These are phyloP conservation scores for Equus quagga DNA, from an alignment of 2,113 vertebrate genomes.

Conservation along the genomic window DNA sequence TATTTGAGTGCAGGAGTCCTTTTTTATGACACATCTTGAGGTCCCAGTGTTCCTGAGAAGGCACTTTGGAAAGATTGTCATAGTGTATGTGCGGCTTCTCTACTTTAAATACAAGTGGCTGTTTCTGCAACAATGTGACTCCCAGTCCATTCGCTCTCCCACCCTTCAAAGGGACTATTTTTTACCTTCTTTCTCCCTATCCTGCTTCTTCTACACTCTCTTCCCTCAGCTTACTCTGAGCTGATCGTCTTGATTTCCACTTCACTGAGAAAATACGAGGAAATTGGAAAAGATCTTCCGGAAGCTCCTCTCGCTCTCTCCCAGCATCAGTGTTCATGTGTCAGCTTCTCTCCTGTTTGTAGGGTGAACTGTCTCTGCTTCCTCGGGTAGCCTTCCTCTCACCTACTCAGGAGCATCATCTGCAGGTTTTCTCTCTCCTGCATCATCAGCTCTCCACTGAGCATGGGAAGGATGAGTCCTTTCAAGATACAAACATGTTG, in stretches of 20 bases:
- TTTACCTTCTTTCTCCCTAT: accelerated
- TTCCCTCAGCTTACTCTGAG: too few relatives aligned
- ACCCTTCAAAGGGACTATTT: background rate
- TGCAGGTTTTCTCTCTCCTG: background rate
- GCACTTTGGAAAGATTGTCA: background rate
- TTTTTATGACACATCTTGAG: accelerated
- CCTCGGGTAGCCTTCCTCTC: background rate
- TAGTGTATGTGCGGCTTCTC: accelerated
- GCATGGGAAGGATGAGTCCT: accelerated
- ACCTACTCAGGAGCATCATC: accelerated
- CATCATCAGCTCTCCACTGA: accelerated
- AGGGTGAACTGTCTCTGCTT: accelerated
- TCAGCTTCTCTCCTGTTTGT: too few relatives aligned
- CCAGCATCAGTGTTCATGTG: accelerated
- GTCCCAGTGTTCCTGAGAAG: accelerated
- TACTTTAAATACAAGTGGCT: accelerated
- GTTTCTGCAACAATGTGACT: accelerated
- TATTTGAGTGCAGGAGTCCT: too few relatives aligned
- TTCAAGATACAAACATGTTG: accelerated
- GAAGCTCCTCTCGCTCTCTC: background rate
- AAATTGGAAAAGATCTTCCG: background rate
- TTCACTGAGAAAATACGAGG: background rate
- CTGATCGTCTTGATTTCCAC: background rate
- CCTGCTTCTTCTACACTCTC: accelerated
- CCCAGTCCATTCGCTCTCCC: accelerated